Base-by-base conservation (phyloP, 1,140 invertebrate species). In the Druon quercuslanigerum region DNA sequence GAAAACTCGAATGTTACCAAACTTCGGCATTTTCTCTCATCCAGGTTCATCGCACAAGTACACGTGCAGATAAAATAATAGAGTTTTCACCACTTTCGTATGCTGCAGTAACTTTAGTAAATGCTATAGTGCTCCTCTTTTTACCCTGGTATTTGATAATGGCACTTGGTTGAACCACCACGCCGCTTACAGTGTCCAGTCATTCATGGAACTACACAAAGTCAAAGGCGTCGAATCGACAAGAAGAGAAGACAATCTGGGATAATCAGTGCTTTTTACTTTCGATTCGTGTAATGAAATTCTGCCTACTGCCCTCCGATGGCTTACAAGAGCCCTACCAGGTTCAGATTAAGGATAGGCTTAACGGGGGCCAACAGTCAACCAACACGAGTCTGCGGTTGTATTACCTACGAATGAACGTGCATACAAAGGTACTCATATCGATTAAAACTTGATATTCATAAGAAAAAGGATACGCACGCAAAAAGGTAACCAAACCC, bases 1-100 rank as follows among this genome's bases (percentile, higher is more conserved):
- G 78, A 54, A 46, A 89, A 79, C 70, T 85, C 83, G 14, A 86
- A 73, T 40, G 73, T 78, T 7, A 77, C 81, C n/a, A 87, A 73
- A 51, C 73, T 86, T 16, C 81, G 86, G 79, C 85, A 87, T 74
- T 88, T 82, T 60, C 81, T 87, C 14, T 81, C 74, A 19, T 86
- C 83, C 60, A 81, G 77, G 13, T 83, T 80, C 87, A 87, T 88
- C 51, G 76, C 76, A 19, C 40, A 75, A 51, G 5, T 40, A 73
- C 20, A 66, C 50, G 50, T 14, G 4, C 50, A 50, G 50, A 33
- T 17, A 19, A 12, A 54, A 46, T 9, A 11, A 46, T 46, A 11
- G 4, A 54, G 52, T 54, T 54, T 54, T 5, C 5, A 54, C 33
- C 20, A n/a, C 25, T 40, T 16, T n/a, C 33, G 40, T 8, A 33